Evolutionary conservation across 2,113 vertebrate species (phyloP).

Genomic region (Barnardius zonarius): DNA sequence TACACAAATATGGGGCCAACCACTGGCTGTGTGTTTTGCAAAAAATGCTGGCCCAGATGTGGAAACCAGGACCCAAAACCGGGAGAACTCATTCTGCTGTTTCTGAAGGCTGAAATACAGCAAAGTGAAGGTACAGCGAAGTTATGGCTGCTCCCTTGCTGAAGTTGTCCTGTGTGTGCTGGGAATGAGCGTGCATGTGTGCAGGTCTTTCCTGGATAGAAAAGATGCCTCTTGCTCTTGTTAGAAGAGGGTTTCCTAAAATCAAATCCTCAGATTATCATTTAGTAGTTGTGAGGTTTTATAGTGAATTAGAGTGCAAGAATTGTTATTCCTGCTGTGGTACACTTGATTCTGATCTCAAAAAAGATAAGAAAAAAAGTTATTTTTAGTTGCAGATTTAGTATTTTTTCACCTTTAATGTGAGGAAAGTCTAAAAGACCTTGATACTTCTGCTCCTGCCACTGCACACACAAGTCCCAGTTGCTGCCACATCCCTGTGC

Average conservation of each 20-base stretch:
- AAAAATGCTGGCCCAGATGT: background rate
- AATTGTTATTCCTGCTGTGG: background rate
- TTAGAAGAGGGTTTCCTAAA: background rate
- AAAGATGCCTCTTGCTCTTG: background rate
- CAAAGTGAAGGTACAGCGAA: background rate
- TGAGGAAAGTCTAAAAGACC: background rate
- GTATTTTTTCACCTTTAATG: constrained; percentile 31
- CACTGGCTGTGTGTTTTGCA: background rate
- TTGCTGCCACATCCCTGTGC: background rate
- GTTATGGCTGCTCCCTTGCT: background rate
- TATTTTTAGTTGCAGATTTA: background rate
- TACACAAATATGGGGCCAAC: background rate
- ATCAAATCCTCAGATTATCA: background rate
- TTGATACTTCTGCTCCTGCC: background rate
- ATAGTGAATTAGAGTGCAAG: background rate
- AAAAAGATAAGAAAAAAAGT: background rate
- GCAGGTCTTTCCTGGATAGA: background rate
- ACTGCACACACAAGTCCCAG: background rate
- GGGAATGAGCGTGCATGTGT: background rate
- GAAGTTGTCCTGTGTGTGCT: background rate
- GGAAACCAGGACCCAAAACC: background rate
- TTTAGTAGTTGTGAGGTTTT: background rate
- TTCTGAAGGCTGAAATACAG: background rate
- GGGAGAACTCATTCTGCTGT: background rate
- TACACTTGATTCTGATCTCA: background rate